Base-by-base conservation (phyloP, 2,113 vertebrate genomes). In the Mastomys natalensis region DNA sequence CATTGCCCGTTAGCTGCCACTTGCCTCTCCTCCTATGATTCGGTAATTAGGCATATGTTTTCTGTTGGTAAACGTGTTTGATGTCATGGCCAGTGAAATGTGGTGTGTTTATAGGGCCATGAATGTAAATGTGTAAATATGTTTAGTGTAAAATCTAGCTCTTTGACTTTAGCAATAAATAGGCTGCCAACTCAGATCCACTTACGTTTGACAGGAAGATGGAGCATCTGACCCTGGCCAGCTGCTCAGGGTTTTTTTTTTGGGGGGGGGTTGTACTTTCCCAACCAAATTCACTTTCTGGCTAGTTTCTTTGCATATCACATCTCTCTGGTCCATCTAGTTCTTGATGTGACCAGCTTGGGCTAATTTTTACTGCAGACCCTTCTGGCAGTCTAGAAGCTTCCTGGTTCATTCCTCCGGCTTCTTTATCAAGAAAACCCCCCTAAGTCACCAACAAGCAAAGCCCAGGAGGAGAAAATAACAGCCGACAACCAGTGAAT, bases 121-220 rank as follows among this genome's bases (percentile, higher is more conserved):
- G 51, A 97, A 98, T 95, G 94, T 94, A 97, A 98, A 98, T 96
- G 98, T 98, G 98, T 98, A 98, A 98, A 98, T 98, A 97, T 98
- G 97, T 98, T 98, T 98, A 97, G 97, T 94, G 95, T 97, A 97
- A 93, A 90, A 91, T 92, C 97, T 97, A 93, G 97, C 98, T 94
- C 92, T 87, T 98, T 88, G 70, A 94, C 97, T 96, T 97, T 95
- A 96, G 92, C 90, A 97, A 95, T 97, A 98, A 98, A 96, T 98
- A 93, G 66, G 92, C 95, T 97, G 85, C 76, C 96, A 96, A 80
- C 93, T 96, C 45, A n/a, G 94, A 95, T 96, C 94, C 76, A 40
- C 95, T 60, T 93, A 62, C 84, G 91, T 98, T 97, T 98, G 97
- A 97, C 97, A 98, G 98, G 96, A 98, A 96, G 95, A 82, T 90